Evolutionary conservation across 1,140 invertebrate genomes (phyloP), one percentile per base, ranked within the genome.

Genomic region (Lasaia peninsularis): DNA sequence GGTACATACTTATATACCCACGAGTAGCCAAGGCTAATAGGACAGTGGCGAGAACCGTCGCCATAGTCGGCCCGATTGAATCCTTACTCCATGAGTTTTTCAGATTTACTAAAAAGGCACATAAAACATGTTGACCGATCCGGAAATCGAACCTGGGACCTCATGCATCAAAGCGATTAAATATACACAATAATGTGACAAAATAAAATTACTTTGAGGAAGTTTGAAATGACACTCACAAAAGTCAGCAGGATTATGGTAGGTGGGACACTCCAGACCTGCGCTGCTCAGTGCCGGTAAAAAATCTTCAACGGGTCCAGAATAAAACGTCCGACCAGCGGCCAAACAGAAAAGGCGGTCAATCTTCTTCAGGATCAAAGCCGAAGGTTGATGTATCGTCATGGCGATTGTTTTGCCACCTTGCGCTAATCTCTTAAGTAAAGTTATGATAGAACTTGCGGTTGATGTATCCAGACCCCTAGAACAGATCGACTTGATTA

Each of bases 171-270:
- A n/a, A n/a, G n/a, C n/a, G n/a, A n/a, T n/a, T n/a, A n/a, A n/a
- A n/a, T n/a, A n/a, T n/a, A n/a, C n/a, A n/a, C n/a, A n/a, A n/a
- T n/a, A n/a, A n/a, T n/a, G n/a, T n/a, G n/a, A n/a, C 2, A 28
- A 28, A 28, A 6, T 28, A 28, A 28, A 28, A 5, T 28, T 28
- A 7, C 2, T 28, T 28, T 28, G 8, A 28, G 5, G 24, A 28
- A 4, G 7, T 5, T 24, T 28, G 8, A 28, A 28, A 28, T 14
- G 14, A 52, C 16, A 52, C 50, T 52, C 32, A 52, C 50, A 16
- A 52, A 52, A 52, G 8, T 52, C 50, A 33, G 50, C 50, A 12
- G 50, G 50, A 31, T 52, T 52, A 8, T 52, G 32, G 24, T 52
- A 16, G 0, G 50, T 9, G n/a, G 50, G 50, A 16, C 50, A 52